Evolutionary conservation across 1,140 invertebrate species (phyloP).

Genomic region (Oryctes rhinoceros): DNA sequence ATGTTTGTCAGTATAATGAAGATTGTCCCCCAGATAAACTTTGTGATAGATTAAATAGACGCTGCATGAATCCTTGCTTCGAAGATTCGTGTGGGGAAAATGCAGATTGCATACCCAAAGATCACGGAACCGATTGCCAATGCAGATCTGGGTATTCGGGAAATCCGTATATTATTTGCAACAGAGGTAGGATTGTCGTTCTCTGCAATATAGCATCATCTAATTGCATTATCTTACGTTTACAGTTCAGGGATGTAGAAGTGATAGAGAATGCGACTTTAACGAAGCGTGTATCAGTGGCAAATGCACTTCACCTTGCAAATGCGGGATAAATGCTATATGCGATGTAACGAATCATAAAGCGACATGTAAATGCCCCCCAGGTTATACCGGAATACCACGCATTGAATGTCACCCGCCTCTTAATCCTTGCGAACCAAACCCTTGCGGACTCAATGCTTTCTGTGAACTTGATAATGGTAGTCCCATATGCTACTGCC

Average conservation of each 20-base stretch:
- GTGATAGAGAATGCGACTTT: slow-evolving; percentile 73
- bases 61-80: slow-evolving; percentile 84
- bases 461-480: slow-evolving; percentile 86
- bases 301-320: slow-evolving; percentile 77
- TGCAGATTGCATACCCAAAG: slow-evolving; percentile 79
- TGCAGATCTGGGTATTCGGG: slow-evolving; percentile 80
- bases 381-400: slow-evolving; percentile 78
- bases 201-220: neutral
- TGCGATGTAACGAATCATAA: slow-evolving; percentile 80
- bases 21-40: slow-evolving; percentile 84
- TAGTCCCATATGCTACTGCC: slow-evolving; percentile 88
- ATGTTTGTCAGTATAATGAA: slow-evolving; percentile 88
- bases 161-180: slow-evolving; percentile 81
- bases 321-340: slow-evolving; percentile 77
- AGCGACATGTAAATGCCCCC: slow-evolving; percentile 78
- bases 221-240: slow-evolving; percentile 16
- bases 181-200: slow-evolving; percentile 62
- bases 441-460: slow-evolving; percentile 85
- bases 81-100: slow-evolving; percentile 85
- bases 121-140: slow-evolving; percentile 80
- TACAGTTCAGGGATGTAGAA: slow-evolving; percentile 72
- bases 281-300: slow-evolving; percentile 78
- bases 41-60: slow-evolving; percentile 82
- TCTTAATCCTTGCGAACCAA: slow-evolving; percentile 79
- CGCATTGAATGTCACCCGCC: slow-evolving; percentile 68